phyloP scores from a whole-genome alignment of 2,888 invertebrate genomes.

The Crematogaster levior region DNA sequence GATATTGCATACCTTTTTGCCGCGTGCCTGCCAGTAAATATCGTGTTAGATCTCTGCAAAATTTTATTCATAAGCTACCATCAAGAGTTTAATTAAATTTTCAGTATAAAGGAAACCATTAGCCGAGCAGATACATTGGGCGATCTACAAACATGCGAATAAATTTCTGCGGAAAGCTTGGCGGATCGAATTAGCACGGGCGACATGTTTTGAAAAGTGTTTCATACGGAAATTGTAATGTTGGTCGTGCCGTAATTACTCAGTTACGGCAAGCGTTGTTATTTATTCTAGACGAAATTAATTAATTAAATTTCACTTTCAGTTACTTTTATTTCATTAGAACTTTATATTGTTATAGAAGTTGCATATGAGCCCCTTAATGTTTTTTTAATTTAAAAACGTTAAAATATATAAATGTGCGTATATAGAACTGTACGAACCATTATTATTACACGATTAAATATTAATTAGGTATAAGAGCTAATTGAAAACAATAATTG shows the following conservation, averaged over 20 bases:
- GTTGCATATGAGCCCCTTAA: background rate
- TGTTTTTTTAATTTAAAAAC: background rate
- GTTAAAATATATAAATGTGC: background rate
- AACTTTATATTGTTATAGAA: background rate
- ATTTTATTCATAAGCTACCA: constrained; percentile 45
- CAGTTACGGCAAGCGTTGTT: background rate
- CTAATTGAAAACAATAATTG: constrained; percentile 38
- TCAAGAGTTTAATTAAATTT: constrained; percentile 50
- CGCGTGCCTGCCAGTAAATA: constrained; percentile 29
- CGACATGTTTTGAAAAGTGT: constrained; percentile 9
- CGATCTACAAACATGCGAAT: constrained; percentile 24
- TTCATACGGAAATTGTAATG: background rate
- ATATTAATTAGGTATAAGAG: constrained; percentile 27
- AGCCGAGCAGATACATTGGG: constrained; percentile 14
- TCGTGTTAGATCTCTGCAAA: constrained; percentile 28
- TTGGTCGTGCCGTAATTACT: background rate
- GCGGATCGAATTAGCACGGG: constrained; percentile 6
- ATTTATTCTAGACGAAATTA: background rate
- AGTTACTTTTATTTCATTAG: background rate
- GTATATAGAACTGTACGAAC: background rate
- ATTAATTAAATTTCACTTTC: constrained; percentile 30
- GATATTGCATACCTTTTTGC: constrained; percentile 47
- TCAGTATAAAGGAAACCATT: constrained; percentile 43
- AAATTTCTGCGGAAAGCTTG: constrained; percentile 26
- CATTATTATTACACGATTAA: constrained; percentile 14